Evolutionary conservation across 2,113 vertebrate genomes (phyloP).

Genomic region (Hoplias malabaricus): DNA sequence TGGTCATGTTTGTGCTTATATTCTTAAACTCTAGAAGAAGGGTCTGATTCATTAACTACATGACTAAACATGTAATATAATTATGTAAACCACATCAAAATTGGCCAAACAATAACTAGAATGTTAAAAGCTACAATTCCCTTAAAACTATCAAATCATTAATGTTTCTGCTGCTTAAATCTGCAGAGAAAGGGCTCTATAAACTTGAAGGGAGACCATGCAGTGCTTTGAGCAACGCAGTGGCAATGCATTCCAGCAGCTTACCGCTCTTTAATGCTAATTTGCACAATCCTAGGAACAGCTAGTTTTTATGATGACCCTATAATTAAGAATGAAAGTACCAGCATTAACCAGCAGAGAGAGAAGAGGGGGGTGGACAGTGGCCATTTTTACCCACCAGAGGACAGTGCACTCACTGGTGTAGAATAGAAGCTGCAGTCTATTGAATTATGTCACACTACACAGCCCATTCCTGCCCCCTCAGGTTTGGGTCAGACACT

Average conservation of each 20-base stretch:
- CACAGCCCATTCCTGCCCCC: too few relatives aligned
- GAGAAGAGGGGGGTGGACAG: conserved; percentile 12
- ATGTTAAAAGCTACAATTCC: not conserved
- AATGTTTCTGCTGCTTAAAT: not conserved
- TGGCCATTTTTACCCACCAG: conserved; percentile 19
- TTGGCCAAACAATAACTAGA: not conserved
- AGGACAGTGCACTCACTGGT: conserved; percentile 29
- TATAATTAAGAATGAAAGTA: conserved; percentile 31
- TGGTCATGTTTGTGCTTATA: conserved; percentile 20
- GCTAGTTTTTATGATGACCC: too few relatives aligned
- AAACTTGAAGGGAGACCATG: not conserved
- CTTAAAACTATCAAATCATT: not conserved
- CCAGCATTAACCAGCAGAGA: conserved; percentile 59
- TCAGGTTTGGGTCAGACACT: too few relatives aligned
- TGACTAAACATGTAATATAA: not conserved
- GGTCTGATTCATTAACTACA: not conserved
- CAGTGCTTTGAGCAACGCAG: not conserved
- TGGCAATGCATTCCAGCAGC: not conserved
- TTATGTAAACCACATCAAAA: not conserved
- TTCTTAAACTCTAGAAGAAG: not conserved
- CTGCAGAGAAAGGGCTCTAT: not conserved
- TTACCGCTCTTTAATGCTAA: not conserved
- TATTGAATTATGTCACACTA: too few relatives aligned
- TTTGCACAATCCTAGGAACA: not conserved
- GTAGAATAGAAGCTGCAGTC: not conserved